Evolutionary conservation across 37 sponge, comb jelly and placozoan species (phyloP), one percentile per base, ranked within the genome.

Genomic region (Axinella damicornis): DNA sequence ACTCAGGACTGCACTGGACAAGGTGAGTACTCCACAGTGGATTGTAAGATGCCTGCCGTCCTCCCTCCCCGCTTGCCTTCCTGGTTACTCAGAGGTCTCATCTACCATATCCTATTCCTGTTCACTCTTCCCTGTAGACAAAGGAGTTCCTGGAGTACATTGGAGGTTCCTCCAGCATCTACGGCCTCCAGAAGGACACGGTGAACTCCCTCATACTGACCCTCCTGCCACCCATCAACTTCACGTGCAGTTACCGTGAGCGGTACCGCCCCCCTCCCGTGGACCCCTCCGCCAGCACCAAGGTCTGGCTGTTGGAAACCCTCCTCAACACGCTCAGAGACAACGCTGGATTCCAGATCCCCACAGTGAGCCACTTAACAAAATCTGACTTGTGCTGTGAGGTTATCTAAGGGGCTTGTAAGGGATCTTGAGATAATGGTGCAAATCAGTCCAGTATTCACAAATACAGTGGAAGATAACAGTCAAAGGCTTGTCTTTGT

Each of bases 11-110:
- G 93, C 80, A 32, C 56, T 55, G 31, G 79, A 81, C 17, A 96
- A 96, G 90, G 96, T 94, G 16, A 62, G 78, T 46, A 46, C 9
- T n/a, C n/a, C n/a, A n/a, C n/a, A n/a, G n/a, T n/a, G n/a, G n/a
- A n/a, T n/a, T n/a, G n/a, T n/a, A n/a, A n/a, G n/a, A n/a, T n/a
- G n/a, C n/a, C n/a, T 46, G 46, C 46, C 46, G 9, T 46, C 46
- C 46, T 9, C 9, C 9, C 46, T 46, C 46, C 9, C 46, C 46
- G 4, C 46, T 46, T 9, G 0, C n/a, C n/a, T n/a, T n/a, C n/a
- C n/a, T n/a, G n/a, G n/a, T n/a, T n/a, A n/a, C n/a, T n/a, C n/a
- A n/a, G n/a, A n/a, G n/a, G n/a, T n/a, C n/a, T n/a, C n/a, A n/a
- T n/a, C n/a, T n/a, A n/a, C n/a, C n/a, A n/a, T n/a, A n/a, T n/a